Percentiles rank a stretch among this genome's conserved stretches.
phyloP scores from a whole-genome alignment of 2,113 vertebrate species.

The Aphelocoma coerulescens region DNA sequence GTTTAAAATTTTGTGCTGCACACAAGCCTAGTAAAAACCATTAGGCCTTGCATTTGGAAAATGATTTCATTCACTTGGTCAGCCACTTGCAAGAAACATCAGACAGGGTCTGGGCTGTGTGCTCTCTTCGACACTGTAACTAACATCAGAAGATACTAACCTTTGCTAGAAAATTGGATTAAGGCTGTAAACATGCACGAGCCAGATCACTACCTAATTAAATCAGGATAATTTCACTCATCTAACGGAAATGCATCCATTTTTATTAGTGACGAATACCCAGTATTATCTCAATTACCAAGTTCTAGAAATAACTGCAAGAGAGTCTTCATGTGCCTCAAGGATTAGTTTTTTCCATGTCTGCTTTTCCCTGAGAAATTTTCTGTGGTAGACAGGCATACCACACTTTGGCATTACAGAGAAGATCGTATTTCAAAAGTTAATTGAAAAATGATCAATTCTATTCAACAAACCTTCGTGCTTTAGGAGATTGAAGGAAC shows the following conservation, averaged over 20 bases:
- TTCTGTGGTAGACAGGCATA: not conserved
- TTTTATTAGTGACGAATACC: not conserved
- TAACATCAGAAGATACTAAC: not conserved
- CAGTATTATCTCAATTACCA: not conserved
- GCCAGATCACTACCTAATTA: slow-evolving; percentile 7
- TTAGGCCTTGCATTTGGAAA: not conserved
- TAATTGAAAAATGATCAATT: not conserved
- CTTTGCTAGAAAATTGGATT: not conserved
- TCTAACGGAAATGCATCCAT: not conserved
- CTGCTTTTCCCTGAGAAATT: not conserved
- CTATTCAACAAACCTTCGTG: not conserved
- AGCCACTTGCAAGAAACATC: not conserved
- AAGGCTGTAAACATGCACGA: not conserved
- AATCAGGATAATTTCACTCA: not conserved
- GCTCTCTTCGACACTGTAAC: not conserved
- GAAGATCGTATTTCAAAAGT: not conserved
- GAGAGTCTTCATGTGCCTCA: not conserved
- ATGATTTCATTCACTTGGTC: not conserved
- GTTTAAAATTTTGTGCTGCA: not conserved
- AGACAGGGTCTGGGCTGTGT: not conserved
- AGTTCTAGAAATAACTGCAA: not conserved
- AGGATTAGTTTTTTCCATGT: not conserved
- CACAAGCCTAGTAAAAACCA: not conserved
- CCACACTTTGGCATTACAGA: not conserved
- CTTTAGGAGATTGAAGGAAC: not conserved